Evolutionary conservation across 23 tunicate genomes (phyloP).

Genomic region (Botrylloides violaceus): DNA sequence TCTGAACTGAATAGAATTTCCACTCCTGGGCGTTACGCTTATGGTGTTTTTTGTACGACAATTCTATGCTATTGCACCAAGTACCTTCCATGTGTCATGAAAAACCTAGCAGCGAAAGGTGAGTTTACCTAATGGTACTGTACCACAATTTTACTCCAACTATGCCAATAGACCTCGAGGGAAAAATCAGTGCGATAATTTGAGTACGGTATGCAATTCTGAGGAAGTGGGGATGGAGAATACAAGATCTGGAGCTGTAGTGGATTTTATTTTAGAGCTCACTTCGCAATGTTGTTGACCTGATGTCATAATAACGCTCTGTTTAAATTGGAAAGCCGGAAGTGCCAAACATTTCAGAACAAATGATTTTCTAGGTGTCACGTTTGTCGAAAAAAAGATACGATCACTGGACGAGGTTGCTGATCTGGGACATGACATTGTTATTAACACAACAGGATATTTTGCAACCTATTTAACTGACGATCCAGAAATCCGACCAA

Average conservation of each 20-base stretch:
- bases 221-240: no score
- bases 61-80: conserved; percentile 50
- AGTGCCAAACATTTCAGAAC: neutral
- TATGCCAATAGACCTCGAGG: no score
- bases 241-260: no score
- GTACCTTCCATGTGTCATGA: conserved; percentile 43
- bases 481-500: conserved; percentile 31
- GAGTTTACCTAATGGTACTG: no score
- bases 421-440: conserved; percentile 39
- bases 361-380: conserved; percentile 40
- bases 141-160: no score
- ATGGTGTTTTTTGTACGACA: conserved; percentile 24
- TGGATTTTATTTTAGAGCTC: no score
- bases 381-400: conserved; percentile 41
- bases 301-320: no score
- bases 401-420: conserved; percentile 32
- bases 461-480: conserved; percentile 34
- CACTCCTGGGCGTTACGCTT: neutral
- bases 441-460: conserved; percentile 67
- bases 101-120: conserved; percentile 20
- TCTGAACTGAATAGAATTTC: neutral
- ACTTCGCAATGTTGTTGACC: no score
- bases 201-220: no score
- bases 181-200: no score
- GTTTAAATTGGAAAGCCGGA: no score